Evolutionary conservation across 2,797 vertebrate species (phyloP).

Genomic region (Hypotaenidia philippensis): DNA sequence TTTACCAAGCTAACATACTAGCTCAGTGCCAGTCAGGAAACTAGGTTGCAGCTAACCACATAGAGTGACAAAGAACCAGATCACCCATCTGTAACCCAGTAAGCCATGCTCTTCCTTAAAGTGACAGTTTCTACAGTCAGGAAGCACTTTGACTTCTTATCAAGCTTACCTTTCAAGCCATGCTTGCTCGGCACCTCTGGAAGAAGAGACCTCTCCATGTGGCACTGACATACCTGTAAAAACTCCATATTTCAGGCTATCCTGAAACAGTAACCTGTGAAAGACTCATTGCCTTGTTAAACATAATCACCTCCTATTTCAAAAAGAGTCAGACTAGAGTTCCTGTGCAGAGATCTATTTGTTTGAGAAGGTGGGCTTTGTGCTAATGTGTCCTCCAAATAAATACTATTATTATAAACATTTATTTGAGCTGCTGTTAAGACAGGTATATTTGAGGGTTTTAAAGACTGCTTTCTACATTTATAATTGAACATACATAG

Average conservation of each 20-base stretch:
- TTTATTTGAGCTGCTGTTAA: background rate
- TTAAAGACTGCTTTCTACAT: background rate
- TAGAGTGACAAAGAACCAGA: background rate
- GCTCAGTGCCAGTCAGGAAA: background rate
- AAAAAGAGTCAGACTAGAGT: background rate
- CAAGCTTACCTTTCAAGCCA: background rate
- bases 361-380: background rate
- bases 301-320: background rate
- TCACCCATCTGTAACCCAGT: background rate
- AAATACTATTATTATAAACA: background rate
- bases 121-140: background rate
- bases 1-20: background rate
- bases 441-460: background rate
- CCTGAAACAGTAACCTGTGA: background rate
- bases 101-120: background rate
- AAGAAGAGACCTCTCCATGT: background rate
- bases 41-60: background rate
- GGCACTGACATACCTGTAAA: background rate
- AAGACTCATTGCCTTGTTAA: background rate
- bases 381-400: background rate
- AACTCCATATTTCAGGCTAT: background rate
- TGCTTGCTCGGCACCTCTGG: background rate
- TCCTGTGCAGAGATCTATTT: background rate
- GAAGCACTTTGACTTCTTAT: background rate
- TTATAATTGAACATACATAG: slow-evolving; percentile 7